Base-by-base conservation (phyloP, 2,113 vertebrate species). In the Phycodurus eques region DNA sequence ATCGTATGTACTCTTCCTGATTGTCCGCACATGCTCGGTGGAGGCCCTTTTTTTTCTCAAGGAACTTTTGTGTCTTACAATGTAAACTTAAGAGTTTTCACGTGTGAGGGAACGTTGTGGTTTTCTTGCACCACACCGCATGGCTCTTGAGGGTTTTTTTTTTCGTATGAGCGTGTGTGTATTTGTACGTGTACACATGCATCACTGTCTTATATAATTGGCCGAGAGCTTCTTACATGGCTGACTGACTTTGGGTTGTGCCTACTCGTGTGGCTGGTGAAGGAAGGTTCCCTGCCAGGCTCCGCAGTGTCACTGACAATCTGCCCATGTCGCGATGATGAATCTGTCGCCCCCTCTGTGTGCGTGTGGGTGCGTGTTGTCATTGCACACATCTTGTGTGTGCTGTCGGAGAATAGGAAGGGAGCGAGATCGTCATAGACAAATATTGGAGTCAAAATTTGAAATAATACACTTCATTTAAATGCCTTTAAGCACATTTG, bases 271-370 rank as follows among this genome's bases (percentile, higher is more conserved):
- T 78, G 71, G 75, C 82, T 85, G 87, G 83, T 87, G 79, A 76
- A 81, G 81, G 77, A 77, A 88, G 82, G 82, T 81, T 87, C 80
- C 87, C 85, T 85, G 82, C 85, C 60, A 80, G 86, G 86, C 87
- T 85, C 72, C 78, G 69, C 75, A 77, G 80, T 88, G 90, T 89
- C 90, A 88, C 87, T 81, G 83, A 87, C 80, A 90, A 91, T 89
- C 87, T 91, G 86, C 80, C 86, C 82, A 84, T 84, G 83, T 85
- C 69, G 65, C 57, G 70, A 78, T 90, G 90, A 91, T 88, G 83
- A 87, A 80, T 86, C 79, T 83, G 83, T 85, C 71, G 71, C 70
- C 56, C 13, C 72, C 65, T 73, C 62, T 51, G 31, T 46, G 67
- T 49, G 71, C 44, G 42, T 22, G 71, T 47, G 46, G 31, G 66